Evolutionary conservation across 2,888 invertebrate species (phyloP), one percentile per base, ranked within the genome.

Genomic region (Sarcophaga rosellei): DNA sequence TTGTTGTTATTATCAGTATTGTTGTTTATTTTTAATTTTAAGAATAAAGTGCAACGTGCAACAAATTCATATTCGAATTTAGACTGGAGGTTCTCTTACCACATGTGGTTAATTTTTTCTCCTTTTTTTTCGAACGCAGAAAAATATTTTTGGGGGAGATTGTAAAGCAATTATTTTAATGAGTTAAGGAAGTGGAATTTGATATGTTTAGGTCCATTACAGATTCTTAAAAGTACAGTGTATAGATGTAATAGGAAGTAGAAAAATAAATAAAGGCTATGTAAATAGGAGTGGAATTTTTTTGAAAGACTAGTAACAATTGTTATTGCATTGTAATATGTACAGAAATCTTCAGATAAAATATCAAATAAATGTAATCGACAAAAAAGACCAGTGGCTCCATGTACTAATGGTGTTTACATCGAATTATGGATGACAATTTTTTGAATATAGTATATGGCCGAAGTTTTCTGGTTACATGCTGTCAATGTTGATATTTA

Each of bases 21-120:
- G 11, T 47, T 47, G 11, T 15, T 4, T n/a, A n/a, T 47, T 15
- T 47, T 15, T 20, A 44, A 45, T 65, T 78, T 84, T 57, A 84
- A 73, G n/a, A 44, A 5, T 66, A 63, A 77, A 85, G 69, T 80
- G 80, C 80, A 68, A 20, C 17, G 44, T 63, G 35, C 66, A 83
- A 45, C 44, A 74, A 74, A 78, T 35, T 61, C 66, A 69, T 76
- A 73, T 80, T 68, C 21, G 23, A 74, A 68, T 69, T 63, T 45
- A 74, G 78, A 68, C 20, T 78, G 63, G 63, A 63, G 68, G 66
- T 62, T 6, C 53, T 12, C 20, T 72, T 17, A 53, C 23, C 2
- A 53, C 3, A 44, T 59, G 12, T 47, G 21, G 20, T 44, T 47
- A 15, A 23, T 57, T 53, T n/a, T 65, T 11, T n/a, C 65, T 62